These are phyloP conservation scores for Vanessa tameamea DNA, from an alignment of 1,140 invertebrate species.

Conservation along the genomic window DNA sequence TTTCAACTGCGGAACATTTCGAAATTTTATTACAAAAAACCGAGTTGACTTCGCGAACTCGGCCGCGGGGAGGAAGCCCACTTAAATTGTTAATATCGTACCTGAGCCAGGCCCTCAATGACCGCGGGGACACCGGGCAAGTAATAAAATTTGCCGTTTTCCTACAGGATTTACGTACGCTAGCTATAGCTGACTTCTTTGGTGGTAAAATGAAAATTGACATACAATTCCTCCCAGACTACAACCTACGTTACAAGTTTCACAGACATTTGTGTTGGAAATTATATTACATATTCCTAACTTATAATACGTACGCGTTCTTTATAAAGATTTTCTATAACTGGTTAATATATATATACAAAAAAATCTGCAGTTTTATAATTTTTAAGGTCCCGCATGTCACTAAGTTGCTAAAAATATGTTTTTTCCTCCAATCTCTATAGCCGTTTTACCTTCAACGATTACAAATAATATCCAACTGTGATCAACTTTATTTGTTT, in stretches of 20 bases:
- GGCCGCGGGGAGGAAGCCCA: slow-evolving; percentile 6
- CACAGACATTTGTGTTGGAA: slow-evolving; percentile 4
- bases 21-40: slow-evolving; percentile 14
- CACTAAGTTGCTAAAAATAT: no score
- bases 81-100: slow-evolving; percentile 18
- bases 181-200: neutral
- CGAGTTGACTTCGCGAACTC: slow-evolving; percentile 1
- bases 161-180: slow-evolving; percentile 11
- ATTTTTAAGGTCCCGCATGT: no score
- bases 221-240: slow-evolving; percentile 17
- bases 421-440: no score
- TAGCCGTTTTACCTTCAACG: no score
- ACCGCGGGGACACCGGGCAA: slow-evolving; percentile 10
- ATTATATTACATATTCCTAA: slow-evolving; percentile 6
- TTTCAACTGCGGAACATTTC: slow-evolving; percentile 3
- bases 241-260: slow-evolving; percentile 5
- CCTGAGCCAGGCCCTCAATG: slow-evolving; percentile 4
- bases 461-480: no score
- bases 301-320: neutral
- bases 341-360: neutral
- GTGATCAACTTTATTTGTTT: no score
- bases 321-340: neutral
- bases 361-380: no score
- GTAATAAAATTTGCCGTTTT: slow-evolving; percentile 14
- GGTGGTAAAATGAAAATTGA: slow-evolving; percentile 16